These are phyloP conservation scores for Carassius auratus DNA, from an alignment of 2,113 vertebrate species.

Conservation along the genomic window DNA sequence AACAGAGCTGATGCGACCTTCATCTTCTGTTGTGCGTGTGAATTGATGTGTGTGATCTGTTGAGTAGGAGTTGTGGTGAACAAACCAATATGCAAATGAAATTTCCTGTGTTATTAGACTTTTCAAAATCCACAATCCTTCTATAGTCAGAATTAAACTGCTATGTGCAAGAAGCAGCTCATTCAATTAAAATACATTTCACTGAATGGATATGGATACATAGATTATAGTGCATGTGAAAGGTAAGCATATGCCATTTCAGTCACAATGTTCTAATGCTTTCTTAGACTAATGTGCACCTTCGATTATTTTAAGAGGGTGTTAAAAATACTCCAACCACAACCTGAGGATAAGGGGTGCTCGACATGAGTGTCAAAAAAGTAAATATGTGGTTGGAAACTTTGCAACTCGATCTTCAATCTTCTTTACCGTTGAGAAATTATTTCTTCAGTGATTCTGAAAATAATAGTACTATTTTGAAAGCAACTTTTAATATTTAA, in stretches of 20 bases:
- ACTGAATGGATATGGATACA: background rate
- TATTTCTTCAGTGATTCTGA: background rate
- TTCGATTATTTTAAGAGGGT: background rate
- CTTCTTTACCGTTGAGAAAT: conserved; percentile 52
- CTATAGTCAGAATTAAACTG: background rate
- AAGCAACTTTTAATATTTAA: background rate
- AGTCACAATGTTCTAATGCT: background rate
- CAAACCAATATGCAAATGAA: background rate
- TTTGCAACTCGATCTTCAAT: conserved; percentile 51
- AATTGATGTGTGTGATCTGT: background rate
- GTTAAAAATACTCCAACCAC: conserved; percentile 65
- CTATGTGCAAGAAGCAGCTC: background rate
- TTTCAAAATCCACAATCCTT: background rate
- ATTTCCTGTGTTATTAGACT: conserved; percentile 18
- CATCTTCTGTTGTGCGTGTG: background rate
- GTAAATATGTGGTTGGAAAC: conserved; percentile 70
- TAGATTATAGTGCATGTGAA: background rate
- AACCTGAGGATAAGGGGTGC: conserved; percentile 26
- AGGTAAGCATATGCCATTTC: background rate
- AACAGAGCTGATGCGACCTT: background rate
- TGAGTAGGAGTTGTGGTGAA: conserved; percentile 22
- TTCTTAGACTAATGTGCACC: background rate
- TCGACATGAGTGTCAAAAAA: conserved; percentile 12
- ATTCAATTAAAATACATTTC: background rate
- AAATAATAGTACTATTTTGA: background rate